phyloP scores from a whole-genome alignment of 2,888 invertebrate genomes.

The Drosophila algonquin region DNA sequence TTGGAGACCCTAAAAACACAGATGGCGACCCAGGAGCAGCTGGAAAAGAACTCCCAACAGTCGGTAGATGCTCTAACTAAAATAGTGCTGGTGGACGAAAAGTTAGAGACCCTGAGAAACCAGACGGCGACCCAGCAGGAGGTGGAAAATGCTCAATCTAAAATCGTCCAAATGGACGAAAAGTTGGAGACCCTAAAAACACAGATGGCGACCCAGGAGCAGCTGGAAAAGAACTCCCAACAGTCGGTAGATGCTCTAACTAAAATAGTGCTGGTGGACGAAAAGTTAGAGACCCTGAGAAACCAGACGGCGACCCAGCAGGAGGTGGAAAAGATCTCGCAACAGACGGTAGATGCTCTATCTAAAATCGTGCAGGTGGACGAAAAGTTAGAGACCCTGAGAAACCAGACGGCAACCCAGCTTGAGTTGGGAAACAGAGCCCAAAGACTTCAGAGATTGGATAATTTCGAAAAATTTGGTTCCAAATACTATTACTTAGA shows the following conservation, averaged over 20 bases:
- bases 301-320: too few relatives aligned
- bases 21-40: too few relatives aligned
- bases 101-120: not conserved
- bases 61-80: too few relatives aligned
- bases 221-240: not conserved
- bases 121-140: too few relatives aligned
- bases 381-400: not conserved
- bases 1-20: too few relatives aligned
- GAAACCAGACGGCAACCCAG: too few relatives aligned
- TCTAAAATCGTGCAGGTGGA: not conserved
- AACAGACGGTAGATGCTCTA: not conserved
- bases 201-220: too few relatives aligned
- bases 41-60: too few relatives aligned
- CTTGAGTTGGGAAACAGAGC: not conserved
- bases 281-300: not conserved
- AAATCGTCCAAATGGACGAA: not conserved
- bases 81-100: not conserved
- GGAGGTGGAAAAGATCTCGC: accelerated
- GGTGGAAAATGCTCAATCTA: not conserved
- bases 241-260: too few relatives aligned
- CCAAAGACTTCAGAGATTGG: not conserved
- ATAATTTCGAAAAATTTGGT: not conserved
- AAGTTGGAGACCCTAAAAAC: not conserved
- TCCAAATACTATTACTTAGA: conserved; percentile 16
- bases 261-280: not conserved